Base-by-base conservation (phyloP, 1,140 invertebrate species). In the Papilio glaucus region DNA sequence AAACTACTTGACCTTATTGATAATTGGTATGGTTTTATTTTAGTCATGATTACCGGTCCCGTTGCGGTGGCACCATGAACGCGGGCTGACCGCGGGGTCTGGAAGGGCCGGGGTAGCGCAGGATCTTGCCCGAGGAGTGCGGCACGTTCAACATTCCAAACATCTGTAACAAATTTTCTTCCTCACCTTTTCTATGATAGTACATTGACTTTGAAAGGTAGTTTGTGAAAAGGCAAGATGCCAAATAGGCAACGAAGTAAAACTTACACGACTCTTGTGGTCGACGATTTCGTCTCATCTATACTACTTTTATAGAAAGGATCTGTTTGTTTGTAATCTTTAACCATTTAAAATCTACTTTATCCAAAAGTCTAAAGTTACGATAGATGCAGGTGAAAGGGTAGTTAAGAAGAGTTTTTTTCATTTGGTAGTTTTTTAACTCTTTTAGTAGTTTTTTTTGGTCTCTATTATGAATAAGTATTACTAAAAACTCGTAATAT, bases 111-210 rank as follows among this genome's bases (percentile, higher is more conserved):
- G 90, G 81, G 79, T 85, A 92, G 37, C 90, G 79, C 68, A 92
- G 80, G 38, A 92, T 87, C 83, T 92, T 92, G 37, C 88, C 90
- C 6, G 89, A 89, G 0, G 87, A 83, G 38, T 89, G 88, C 0
- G 89, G 88, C 0, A 88, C 84, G 49, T 88, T 90, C 72, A 92
- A 74, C 86, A 91, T 91, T 18, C 90, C 90, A 70, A 88, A 92
- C 89, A 92, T 91, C 90, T 92, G 80, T 0, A 78, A 81, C 62
- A 79, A 81, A 61, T 24, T 7, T 21, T 24, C 5, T n/a, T 10
- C n/a, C 10, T 29, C 7, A 62, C 60, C 6, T 62, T 37, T 9
- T 42, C 9, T 42, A 42, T 13, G n/a, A n/a, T n/a, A n/a, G n/a
- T n/a, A n/a, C n/a, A n/a, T n/a, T n/a, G n/a, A n/a, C n/a, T n/a